Base-by-base conservation (phyloP, 1,140 invertebrate species). In the Scaptomyza montana region DNA sequence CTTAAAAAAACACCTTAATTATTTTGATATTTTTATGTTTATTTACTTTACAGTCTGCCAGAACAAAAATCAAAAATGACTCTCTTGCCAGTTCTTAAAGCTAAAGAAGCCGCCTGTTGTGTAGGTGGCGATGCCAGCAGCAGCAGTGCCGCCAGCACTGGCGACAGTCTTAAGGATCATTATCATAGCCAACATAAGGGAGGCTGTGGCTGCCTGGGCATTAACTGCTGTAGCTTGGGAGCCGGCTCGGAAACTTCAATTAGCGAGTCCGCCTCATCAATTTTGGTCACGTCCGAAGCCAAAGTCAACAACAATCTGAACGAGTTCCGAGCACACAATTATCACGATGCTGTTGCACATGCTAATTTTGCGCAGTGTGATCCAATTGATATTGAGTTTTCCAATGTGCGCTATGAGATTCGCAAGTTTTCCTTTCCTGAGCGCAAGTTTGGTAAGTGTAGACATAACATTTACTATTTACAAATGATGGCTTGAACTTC, bases 361-460 rank as follows among this genome's bases (percentile, higher is more conserved):
- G 75, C 78, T 21, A 80, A 90, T 61, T 91, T 92, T 43, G 80
- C 90, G 30, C 92, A 89, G 12, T 80, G 92, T 77, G 76, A 92
- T 6, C 82, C 92, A 0, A 93, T 96, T 10, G 93, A 96, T 72
- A 94, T 96, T 13, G 93, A 95, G 70, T 96, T 96, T 77, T 93
- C 93, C 72, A 93, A 96, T 78, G 72, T 96, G 8, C 93, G 93
- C 0, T 95, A 93, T 73, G 93, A 93, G 0, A 93, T 95, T 36
- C 93, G 92, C 25, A 93, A 91, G 62, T 92, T 92, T 63, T 90
- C 80, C 0, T 89, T 92, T 74, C 45, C 76, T 1, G 77, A 92
- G 30, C 55, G 87, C 8, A 91, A 92, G 75, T 92, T 92, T 49
- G 81, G 90, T 92, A 61, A 74, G 79, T 82, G 1, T 3, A 36